Conservation (phyloP, 2,113 vertebrate genomes). For the Pipa parva region DNA sequence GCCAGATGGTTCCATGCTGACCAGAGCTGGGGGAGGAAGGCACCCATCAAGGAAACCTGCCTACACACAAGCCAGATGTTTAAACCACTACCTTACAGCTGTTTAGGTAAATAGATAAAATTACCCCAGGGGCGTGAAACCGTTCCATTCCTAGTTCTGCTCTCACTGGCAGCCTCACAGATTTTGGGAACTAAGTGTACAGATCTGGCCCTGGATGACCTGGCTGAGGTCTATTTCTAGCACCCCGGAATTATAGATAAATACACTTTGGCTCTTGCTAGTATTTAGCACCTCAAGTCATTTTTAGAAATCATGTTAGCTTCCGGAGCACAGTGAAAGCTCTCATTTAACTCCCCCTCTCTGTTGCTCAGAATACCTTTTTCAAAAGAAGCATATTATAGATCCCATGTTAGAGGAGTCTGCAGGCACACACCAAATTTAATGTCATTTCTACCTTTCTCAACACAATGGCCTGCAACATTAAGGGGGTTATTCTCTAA, state of each 20-base stretch:
- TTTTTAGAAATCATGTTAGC: slow-evolving; percentile 28
- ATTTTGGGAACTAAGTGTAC: slow-evolving; percentile 9
- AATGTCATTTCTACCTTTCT: too few species aligned
- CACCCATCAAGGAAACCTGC: background rate
- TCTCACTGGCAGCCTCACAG: slow-evolving; percentile 1
- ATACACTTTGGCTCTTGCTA: slow-evolving; percentile 23
- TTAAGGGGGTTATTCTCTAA: too few species aligned
- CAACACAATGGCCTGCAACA: too few species aligned
- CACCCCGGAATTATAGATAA: slow-evolving; percentile 22
- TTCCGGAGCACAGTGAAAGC: slow-evolving; percentile 18
- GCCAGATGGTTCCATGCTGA: too few species aligned
- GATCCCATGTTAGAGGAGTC: too few species aligned
- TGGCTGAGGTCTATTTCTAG: slow-evolving; percentile 31
- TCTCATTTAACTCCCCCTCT: slow-evolving; percentile 19
- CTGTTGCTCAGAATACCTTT: slow-evolving; percentile 16
- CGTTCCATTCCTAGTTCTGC: background rate
- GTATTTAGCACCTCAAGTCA: slow-evolving; percentile 24
- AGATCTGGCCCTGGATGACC: slow-evolving; percentile 31
- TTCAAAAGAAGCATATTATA: background rate
- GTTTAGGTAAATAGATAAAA: background rate
- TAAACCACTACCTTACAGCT: background rate
- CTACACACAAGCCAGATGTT: background rate
- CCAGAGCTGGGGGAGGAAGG: too few species aligned
- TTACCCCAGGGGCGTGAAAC: background rate
- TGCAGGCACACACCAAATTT: too few species aligned